Conservation (phyloP, 1,140 invertebrate genomes). For the Pemphigus obesinymphae region DNA sequence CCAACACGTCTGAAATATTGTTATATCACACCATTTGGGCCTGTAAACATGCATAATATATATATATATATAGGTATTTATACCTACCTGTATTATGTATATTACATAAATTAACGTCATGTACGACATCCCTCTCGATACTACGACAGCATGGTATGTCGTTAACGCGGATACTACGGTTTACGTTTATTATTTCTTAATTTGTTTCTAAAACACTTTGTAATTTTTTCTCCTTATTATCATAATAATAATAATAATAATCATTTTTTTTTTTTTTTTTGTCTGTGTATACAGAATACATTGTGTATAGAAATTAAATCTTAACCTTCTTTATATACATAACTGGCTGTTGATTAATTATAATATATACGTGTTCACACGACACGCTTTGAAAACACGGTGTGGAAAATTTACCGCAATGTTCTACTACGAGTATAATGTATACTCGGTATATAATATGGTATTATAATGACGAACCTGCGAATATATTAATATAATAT, state of each 20-base stretch:
- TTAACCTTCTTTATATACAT: constrained; percentile 1
- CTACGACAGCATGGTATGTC: too few relatives aligned
- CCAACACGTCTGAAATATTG: neutral
- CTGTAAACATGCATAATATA: too few relatives aligned
- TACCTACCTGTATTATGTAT: too few relatives aligned
- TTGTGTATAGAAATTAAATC: constrained; percentile 8
- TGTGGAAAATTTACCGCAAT: neutral
- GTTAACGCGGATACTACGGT: neutral
- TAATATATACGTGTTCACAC: neutral
- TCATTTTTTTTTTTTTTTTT: too few relatives aligned
- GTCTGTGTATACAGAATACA: neutral
- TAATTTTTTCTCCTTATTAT: constrained; percentile 9
- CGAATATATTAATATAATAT: too few relatives aligned
- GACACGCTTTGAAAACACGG: neutral
- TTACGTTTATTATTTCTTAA: neutral
- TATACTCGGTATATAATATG: too few relatives aligned
- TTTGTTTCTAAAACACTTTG: neutral
- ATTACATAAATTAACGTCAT: neutral
- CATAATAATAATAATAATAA: constrained; percentile 8
- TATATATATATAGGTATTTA: too few relatives aligned
- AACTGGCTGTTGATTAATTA: constrained; percentile 14
- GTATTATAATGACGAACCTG: neutral
- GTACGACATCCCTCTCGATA: neutral
- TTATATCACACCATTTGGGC: neutral
- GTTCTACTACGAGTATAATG: neutral